phyloP scores from a whole-genome alignment of 1,140 invertebrate species.

The Artemia franciscana region DNA sequence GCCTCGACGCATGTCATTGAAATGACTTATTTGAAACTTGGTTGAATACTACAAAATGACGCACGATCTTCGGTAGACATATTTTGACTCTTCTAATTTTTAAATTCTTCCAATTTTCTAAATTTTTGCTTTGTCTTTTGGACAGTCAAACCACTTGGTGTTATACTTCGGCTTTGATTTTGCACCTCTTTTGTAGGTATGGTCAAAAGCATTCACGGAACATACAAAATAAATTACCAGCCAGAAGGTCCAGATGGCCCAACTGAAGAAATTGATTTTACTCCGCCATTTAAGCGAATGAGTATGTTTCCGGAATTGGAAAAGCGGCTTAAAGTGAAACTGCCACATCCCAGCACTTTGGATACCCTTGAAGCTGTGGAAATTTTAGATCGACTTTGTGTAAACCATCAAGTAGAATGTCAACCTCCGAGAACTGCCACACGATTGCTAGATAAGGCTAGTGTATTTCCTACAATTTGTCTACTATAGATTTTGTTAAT shows the following conservation, averaged over 20 bases:
- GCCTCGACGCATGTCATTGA: no score
- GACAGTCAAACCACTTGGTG: no score
- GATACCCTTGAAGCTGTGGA: conserved; percentile 35
- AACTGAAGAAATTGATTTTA: conserved; percentile 77
- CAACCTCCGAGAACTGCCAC: conserved; percentile 69
- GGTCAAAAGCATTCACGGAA: conserved; percentile 39
- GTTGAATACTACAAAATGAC: no score
- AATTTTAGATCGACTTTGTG: conserved; percentile 57
- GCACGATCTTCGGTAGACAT: no score
- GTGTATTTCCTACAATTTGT: no score
- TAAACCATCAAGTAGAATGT: conserved; percentile 74
- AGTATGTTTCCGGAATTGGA: conserved; percentile 79
- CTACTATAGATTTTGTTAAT: no score
- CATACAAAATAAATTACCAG: conserved; percentile 62
- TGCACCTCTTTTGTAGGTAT: conserved; percentile 31
- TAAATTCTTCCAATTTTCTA: not conserved
- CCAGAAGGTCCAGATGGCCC: conserved; percentile 60
- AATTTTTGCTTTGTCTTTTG: not conserved
- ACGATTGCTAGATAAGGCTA: conserved; percentile 76
- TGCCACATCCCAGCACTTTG: conserved; percentile 47
- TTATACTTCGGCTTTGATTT: no score
- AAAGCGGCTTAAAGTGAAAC: conserved; percentile 49
- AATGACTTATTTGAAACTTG: no score
- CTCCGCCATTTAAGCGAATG: conserved; percentile 80
- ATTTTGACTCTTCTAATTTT: no score